Evolutionary conservation across 2,888 invertebrate genomes (phyloP).

Genomic region (Pyralis farinalis): DNA sequence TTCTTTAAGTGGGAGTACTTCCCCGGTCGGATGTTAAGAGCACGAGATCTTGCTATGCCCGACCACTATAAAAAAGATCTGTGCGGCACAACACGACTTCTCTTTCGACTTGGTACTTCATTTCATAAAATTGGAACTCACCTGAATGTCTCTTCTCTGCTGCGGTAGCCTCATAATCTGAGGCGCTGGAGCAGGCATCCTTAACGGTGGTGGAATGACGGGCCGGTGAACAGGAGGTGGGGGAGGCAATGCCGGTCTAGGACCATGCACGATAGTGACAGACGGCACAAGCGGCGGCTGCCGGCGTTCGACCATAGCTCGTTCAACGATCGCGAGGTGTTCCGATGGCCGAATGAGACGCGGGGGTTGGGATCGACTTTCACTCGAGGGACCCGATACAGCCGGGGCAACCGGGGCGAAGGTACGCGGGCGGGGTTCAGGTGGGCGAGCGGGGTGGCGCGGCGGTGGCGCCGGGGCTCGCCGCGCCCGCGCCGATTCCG

Average conservation of each 20-base stretch:
- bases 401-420: constrained; percentile 13
- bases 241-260: constrained; percentile 43
- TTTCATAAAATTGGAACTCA: constrained; percentile 25
- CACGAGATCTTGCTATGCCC: too few relatives aligned
- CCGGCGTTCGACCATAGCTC: constrained; percentile 49
- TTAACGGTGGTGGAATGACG: constrained; percentile 57
- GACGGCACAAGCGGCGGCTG: constrained; percentile 50
- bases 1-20: too few relatives aligned
- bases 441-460: constrained; percentile 50
- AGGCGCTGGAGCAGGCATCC: constrained; percentile 60
- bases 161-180: constrained; percentile 51
- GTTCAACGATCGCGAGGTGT: constrained; percentile 58
- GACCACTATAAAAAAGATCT: too few relatives aligned
- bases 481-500: constrained; percentile 59
- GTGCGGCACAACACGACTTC: too few relatives aligned
- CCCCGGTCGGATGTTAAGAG: too few relatives aligned
- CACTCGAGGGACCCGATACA: constrained; percentile 11
- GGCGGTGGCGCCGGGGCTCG: constrained; percentile 66
- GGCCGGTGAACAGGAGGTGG: constrained; percentile 49
- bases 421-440: constrained; percentile 14
- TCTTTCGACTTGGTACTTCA: too few relatives aligned
- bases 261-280: constrained; percentile 51
- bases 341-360: constrained; percentile 69
- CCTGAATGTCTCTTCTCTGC: constrained; percentile 67
- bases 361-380: constrained; percentile 42